Percentiles rank a stretch among this genome's conserved stretches.
phyloP scores from a whole-genome alignment of 2,888 invertebrate genomes.

The Lepidocyrtinus sp. region DNA sequence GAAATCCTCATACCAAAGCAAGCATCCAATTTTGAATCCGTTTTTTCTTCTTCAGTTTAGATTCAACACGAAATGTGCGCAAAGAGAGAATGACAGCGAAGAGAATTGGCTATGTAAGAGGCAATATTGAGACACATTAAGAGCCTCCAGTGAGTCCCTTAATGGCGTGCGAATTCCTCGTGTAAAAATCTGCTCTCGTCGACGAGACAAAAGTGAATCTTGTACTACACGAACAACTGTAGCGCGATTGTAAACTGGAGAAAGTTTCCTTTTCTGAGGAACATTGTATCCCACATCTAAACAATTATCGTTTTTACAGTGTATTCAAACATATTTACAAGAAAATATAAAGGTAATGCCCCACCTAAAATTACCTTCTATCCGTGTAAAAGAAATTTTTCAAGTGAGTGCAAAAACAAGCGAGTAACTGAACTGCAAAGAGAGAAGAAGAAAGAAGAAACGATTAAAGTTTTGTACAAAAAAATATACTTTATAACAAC shows the following conservation, averaged over 20 bases:
- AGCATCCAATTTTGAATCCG: slow-evolving; percentile 27
- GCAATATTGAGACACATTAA: slow-evolving; percentile 53
- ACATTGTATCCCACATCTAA: neutral
- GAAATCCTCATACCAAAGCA: neutral
- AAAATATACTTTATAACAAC: neutral
- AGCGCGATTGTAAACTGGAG: no score
- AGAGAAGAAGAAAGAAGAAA: slow-evolving; percentile 8
- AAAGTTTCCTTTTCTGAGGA: no score
- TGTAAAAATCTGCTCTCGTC: no score
- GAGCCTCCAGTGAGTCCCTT: slow-evolving; percentile 45
- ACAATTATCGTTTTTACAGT: neutral
- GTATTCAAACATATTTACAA: neutral
- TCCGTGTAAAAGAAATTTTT: neutral
- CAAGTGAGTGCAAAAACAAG: neutral
- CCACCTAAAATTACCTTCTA: neutral
- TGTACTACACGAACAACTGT: neutral
- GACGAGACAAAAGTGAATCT: slow-evolving; percentile 17
- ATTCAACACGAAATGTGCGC: slow-evolving; percentile 29
- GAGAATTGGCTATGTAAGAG: slow-evolving; percentile 36
- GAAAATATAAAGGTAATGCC: neutral
- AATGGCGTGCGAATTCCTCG: slow-evolving; percentile 47
- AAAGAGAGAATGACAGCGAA: slow-evolving; percentile 37
- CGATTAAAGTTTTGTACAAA: slow-evolving; percentile 6
- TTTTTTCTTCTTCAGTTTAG: slow-evolving; percentile 27
- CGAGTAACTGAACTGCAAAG: neutral